These are phyloP conservation scores for Poeciliopsis paucimaculata DNA, from an alignment of 2,797 vertebrate genomes.

Conservation along the genomic window DNA sequence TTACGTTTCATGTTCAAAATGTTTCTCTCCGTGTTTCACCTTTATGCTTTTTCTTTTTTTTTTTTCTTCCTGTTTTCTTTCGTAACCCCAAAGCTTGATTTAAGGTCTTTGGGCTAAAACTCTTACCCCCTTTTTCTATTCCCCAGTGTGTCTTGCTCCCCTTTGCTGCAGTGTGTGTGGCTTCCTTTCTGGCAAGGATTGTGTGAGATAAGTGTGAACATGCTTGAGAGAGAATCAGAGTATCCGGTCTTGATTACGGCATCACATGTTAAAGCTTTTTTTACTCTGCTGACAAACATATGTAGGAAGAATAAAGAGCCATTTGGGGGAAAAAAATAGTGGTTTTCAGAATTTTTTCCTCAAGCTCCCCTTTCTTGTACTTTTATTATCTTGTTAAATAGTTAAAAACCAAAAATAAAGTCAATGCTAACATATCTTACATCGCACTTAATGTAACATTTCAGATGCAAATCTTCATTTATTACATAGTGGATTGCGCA, in stretches of 20 bases:
- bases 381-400: background rate
- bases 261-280: constrained; percentile 6
- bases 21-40: background rate
- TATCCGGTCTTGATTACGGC: constrained; percentile 13
- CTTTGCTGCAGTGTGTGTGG: constrained; percentile 17
- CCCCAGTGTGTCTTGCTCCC: constrained; percentile 13
- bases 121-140: background rate
- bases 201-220: constrained; percentile 53
- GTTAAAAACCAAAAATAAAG: background rate
- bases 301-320: background rate
- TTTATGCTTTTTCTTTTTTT: constrained; percentile 13
- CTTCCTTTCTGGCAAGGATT: constrained; percentile 48
- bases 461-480: too few relatives aligned
- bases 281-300: constrained; percentile 3
- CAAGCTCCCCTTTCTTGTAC: background rate
- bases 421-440: too few relatives aligned
- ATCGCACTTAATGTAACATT: too few relatives aligned
- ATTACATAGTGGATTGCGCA: too few relatives aligned
- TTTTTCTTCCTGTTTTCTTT: background rate
- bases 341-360: background rate
- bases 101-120: background rate
- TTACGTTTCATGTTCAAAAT: constrained; percentile 12
- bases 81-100: constrained; percentile 6
- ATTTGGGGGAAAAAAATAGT: background rate
- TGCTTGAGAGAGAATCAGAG: constrained; percentile 36